Evolutionary conservation across 2,797 vertebrate genomes (phyloP).

Genomic region (Bradypus variegatus): DNA sequence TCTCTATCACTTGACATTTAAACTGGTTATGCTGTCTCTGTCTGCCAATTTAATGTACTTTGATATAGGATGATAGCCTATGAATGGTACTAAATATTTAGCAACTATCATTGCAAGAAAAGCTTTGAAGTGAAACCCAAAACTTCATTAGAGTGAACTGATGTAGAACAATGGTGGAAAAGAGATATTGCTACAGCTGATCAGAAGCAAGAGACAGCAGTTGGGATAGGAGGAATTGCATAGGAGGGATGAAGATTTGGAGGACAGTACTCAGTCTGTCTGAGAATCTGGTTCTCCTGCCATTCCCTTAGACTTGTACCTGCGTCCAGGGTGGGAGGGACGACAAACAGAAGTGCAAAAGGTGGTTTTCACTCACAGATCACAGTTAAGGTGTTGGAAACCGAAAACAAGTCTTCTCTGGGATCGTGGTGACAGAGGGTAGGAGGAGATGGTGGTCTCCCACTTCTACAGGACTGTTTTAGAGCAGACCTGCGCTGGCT

Average conservation of each 20-base stretch:
- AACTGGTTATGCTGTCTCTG: background rate
- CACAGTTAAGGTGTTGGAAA: background rate
- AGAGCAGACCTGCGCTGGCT: background rate
- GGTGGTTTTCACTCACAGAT: background rate
- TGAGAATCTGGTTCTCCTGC: background rate
- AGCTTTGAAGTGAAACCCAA: background rate
- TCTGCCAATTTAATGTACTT: background rate
- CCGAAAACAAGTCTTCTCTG: background rate
- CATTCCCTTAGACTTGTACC: background rate
- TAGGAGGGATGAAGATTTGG: background rate
- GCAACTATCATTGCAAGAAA: background rate
- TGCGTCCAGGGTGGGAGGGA: background rate
- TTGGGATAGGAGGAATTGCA: background rate
- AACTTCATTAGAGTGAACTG: background rate
- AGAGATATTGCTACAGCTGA: rapidly evolving
- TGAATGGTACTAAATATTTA: background rate
- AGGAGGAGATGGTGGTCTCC: too few relatives aligned
- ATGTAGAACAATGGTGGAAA: background rate
- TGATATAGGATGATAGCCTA: background rate
- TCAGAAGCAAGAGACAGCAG: background rate
- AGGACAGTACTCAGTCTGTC: background rate
- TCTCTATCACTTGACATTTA: background rate
- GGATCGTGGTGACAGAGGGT: background rate
- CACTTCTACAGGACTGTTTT: background rate
- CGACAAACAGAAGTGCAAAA: background rate